These are phyloP conservation scores for Pseudochirops cupreus DNA, from an alignment of 2,797 vertebrate species.

Conservation along the genomic window DNA sequence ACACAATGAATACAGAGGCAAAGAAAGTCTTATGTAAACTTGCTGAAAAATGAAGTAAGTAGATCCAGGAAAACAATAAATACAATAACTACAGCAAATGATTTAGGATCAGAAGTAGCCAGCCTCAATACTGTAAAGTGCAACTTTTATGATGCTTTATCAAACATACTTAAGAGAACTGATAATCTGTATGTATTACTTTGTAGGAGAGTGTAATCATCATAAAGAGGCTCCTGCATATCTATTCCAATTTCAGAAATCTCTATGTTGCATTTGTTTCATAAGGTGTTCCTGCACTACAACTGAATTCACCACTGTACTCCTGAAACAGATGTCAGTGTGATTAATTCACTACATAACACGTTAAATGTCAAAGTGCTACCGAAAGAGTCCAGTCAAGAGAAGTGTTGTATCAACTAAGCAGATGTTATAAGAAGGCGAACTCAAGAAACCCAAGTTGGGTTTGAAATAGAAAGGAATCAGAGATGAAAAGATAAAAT, in stretches of 20 bases:
- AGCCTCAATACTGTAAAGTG: background rate
- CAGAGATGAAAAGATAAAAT: background rate
- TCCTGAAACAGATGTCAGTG: background rate
- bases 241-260: background rate
- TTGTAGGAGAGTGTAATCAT: background rate
- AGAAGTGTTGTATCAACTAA: background rate
- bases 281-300: background rate
- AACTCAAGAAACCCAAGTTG: background rate
- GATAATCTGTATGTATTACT: background rate
- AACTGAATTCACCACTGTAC: background rate
- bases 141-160: background rate
- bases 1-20: background rate
- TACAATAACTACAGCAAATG: background rate
- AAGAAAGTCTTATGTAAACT: background rate
- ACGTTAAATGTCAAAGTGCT: background rate
- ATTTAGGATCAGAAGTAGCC: background rate
- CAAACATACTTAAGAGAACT: background rate
- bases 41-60: background rate
- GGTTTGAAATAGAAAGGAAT: background rate
- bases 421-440: background rate
- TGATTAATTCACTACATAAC: background rate
- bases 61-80: background rate
- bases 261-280: background rate
- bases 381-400: background rate
- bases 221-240: background rate